phyloP scores from a whole-genome alignment of 2,113 vertebrate genomes.

The Nothocercus julius region DNA sequence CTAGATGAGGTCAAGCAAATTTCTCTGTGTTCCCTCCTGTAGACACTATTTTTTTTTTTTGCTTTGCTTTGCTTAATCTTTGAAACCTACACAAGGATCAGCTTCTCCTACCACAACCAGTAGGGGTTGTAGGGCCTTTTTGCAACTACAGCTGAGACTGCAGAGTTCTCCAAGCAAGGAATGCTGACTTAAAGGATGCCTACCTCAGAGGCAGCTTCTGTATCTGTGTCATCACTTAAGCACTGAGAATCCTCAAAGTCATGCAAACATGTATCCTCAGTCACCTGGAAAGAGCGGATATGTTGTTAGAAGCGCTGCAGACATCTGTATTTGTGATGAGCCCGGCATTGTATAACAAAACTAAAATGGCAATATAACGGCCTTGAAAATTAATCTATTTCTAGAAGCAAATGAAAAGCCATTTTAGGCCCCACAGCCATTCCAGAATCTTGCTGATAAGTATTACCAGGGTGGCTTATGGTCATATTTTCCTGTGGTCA shows the following conservation, averaged over 20 bases:
- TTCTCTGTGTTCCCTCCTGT: neutral
- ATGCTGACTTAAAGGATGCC: neutral
- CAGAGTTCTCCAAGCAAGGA: neutral
- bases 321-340: rapidly evolving
- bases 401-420: neutral
- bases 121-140: neutral
- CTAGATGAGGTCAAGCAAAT: neutral
- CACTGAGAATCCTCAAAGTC: slow-evolving; percentile 89
- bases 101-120: neutral
- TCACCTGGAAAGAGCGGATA: slow-evolving; percentile 75
- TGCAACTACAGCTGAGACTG: neutral
- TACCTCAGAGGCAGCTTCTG: slow-evolving; percentile 89
- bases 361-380: neutral
- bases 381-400: neutral
- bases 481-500: neutral
- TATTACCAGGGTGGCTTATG: neutral
- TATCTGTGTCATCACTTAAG: slow-evolving; percentile 91
- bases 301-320: neutral
- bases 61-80: neutral
- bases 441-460: neutral
- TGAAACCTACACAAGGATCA: neutral
- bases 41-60: neutral
- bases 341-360: neutral
- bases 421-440: neutral
- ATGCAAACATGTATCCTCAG: slow-evolving; percentile 68